These are phyloP conservation scores for Scaptodrosophila lebanonensis DNA, from an alignment of 1,140 invertebrate genomes.

Conservation along the genomic window DNA sequence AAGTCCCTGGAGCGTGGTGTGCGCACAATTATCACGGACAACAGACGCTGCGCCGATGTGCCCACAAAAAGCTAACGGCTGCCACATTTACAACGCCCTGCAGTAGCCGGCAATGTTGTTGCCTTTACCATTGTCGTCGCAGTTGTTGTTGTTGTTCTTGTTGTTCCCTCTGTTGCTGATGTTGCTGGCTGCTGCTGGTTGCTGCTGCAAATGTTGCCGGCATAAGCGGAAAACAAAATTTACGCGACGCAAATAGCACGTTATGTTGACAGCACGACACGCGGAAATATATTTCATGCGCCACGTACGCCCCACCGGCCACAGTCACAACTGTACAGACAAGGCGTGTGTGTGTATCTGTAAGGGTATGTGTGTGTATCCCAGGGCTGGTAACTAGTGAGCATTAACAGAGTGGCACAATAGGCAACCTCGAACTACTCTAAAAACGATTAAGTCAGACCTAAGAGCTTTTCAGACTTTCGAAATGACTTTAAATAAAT, in stretches of 20 bases:
- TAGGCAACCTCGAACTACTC: too few species aligned
- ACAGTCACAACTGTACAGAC: neutral
- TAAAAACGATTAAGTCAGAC: too few species aligned
- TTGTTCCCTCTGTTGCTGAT: too few species aligned
- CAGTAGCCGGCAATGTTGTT: neutral
- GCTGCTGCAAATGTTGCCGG: constrained; percentile 1
- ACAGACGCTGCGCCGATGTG: neutral
- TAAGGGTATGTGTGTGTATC: too few species aligned
- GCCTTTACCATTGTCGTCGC: neutral
- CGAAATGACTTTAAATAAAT: too few species aligned
- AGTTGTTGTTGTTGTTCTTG: too few species aligned
- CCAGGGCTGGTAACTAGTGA: too few species aligned
- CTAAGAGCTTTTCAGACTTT: too few species aligned
- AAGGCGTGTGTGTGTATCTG: neutral
- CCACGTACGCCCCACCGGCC: neutral
- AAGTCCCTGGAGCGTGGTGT: constrained; percentile 25
- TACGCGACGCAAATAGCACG: constrained; percentile 49
- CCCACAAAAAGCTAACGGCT: neutral
- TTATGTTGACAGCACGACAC: constrained; percentile 48
- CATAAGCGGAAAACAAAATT: constrained; percentile 37
- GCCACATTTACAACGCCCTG: neutral
- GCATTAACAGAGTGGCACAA: too few species aligned
- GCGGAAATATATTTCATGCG: constrained; percentile 18
- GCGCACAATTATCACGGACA: constrained; percentile 27
- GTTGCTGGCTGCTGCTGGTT: neutral